Base-by-base conservation (phyloP, 2,113 vertebrate genomes). In the Hyla sarda region DNA sequence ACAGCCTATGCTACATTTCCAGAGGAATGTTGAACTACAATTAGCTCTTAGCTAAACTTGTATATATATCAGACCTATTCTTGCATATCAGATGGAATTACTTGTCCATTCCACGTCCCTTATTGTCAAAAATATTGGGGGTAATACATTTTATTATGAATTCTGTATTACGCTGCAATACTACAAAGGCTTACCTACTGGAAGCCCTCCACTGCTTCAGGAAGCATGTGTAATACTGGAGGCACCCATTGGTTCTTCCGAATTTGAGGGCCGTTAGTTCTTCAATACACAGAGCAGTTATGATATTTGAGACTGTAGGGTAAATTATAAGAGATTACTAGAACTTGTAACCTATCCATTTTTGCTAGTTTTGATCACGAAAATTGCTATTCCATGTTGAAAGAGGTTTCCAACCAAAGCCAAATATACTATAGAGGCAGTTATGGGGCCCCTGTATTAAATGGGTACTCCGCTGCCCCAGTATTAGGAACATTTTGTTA, bases 11-110 rank as follows among this genome's bases (percentile, higher is more conserved):
- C 25, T 67, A 19, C 62, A 71, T 85, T 79, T 71, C 30, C 32
- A 13, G 48, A 79, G 30, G 47, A 78, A 78, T 85, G 56, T 76
- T 17, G 21, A 32, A 37, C 48, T 17, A 34, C 21, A n/a, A 80
- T 45, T 58, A 72, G 48, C 77, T 45, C 13, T 82, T 23, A 48
- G 30, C 21, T 73, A 47, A 45, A 45, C 58, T 5, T 86, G 78
- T 87, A 87, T 62, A 87, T 87, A 87, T 56, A 37, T 65, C 25
- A n/a, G 58, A 32, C 19, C 45, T 32, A 69, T 79, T 69, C 58
- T 69, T 67, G 23, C 47, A 78, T 13, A 28, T 16, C 19, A 50
- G 47, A 69, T 75, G 56, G 73, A 54, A 76, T 77, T 76, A 76
- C 34, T 58, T 45, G 34, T 60, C 56, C 76, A 62, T 82, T 87